Conservation (phyloP, 2,888 invertebrate genomes). For the Hedychridium roseum region DNA sequence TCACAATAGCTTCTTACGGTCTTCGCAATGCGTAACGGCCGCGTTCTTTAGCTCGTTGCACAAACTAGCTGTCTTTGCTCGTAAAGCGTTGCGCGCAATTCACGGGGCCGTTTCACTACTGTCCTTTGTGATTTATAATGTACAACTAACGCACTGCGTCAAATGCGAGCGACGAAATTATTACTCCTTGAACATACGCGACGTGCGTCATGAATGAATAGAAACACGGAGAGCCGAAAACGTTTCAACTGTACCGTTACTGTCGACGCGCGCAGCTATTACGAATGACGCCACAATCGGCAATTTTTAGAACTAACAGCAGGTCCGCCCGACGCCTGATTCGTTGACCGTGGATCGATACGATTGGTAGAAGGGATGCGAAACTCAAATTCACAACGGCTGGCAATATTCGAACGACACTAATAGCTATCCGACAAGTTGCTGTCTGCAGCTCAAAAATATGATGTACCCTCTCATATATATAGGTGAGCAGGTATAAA, state of each 20-base stretch:
- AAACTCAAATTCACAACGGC: no score
- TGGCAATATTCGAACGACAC: no score
- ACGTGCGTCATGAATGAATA: slow-evolving; percentile 49
- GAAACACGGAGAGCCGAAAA: slow-evolving; percentile 42
- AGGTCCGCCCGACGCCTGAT: no score
- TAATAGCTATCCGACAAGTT: no score
- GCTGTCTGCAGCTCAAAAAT: no score
- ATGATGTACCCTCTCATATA: no score
- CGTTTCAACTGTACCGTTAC: no score
- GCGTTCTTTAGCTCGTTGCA: slow-evolving; percentile 28
- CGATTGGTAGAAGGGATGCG: no score
- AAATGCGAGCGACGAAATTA: slow-evolving; percentile 49
- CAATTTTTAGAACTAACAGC: background rate
- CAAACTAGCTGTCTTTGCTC: slow-evolving; percentile 25
- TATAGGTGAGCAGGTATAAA: no score
- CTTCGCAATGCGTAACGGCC: slow-evolving; percentile 37
- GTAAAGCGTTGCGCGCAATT: slow-evolving; percentile 33
- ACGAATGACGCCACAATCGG: background rate
- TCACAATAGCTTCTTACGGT: slow-evolving; percentile 50
- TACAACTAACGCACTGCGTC: slow-evolving; percentile 58
- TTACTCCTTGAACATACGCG: slow-evolving; percentile 48
- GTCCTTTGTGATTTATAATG: slow-evolving; percentile 39
- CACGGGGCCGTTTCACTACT: slow-evolving; percentile 33
- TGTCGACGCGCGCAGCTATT: slow-evolving; percentile 1
- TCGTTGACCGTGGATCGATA: no score